Evolutionary conservation across 2,888 invertebrate species (phyloP).

Genomic region (Gerris lacustris): DNA sequence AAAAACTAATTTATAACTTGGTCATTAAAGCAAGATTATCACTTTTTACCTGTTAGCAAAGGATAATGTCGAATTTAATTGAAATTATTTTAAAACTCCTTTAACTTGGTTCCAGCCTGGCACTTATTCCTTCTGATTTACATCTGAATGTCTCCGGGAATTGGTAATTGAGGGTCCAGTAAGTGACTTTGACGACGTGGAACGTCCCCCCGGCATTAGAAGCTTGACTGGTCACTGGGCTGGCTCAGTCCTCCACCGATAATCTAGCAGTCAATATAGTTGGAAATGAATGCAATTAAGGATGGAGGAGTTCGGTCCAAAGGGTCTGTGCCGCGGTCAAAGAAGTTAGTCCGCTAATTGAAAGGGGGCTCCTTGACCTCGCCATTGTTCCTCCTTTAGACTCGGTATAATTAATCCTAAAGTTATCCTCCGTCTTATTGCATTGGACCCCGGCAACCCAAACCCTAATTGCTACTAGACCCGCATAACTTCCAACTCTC

Average conservation of each 20-base stretch:
- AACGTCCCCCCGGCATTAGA: background rate
- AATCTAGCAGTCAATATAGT: conserved; percentile 3
- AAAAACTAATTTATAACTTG: too few species aligned
- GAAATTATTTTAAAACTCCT: too few species aligned
- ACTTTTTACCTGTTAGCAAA: too few species aligned
- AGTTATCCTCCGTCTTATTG: conserved; percentile 1
- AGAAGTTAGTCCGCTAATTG: conserved; percentile 28
- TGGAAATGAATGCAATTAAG: conserved; percentile 5
- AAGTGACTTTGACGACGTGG: background rate
- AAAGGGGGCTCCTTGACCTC: conserved; percentile 16
- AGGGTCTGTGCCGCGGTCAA: conserved; percentile 23
- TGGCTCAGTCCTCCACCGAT: background rate
- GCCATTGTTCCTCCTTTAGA: conserved; percentile 1
- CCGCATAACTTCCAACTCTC: conserved; percentile 1
- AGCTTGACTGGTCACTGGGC: background rate
- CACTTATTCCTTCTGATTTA: background rate
- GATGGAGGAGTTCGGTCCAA: conserved; percentile 3
- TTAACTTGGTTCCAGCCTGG: too few species aligned
- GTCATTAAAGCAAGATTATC: too few species aligned
- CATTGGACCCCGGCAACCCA: background rate
- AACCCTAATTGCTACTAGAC: conserved; percentile 1
- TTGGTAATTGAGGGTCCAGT: conserved; percentile 3
- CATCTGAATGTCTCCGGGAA: background rate
- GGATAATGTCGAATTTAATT: too few species aligned
- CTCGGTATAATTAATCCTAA: conserved; percentile 5